Base-by-base conservation (phyloP, 1,140 invertebrate genomes). In the Drosophila littoralis region DNA sequence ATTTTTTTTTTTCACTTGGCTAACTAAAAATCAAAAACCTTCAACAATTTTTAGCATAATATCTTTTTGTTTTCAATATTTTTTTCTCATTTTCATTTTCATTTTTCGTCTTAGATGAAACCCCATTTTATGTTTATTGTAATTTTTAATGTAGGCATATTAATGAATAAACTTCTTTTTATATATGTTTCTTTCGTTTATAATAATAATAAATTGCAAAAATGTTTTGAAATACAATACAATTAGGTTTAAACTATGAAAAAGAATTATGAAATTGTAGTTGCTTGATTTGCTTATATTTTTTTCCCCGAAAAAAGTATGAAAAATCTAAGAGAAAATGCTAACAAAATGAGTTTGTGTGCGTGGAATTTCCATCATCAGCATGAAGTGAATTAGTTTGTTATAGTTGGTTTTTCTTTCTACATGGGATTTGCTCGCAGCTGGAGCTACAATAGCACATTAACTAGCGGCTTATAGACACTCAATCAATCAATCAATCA, bases 101-200 rank as follows among this genome's bases (percentile, higher is more conserved):
- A 36, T 52, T 61, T 79, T 75, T 86, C 67, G 71, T 88, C 88
- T 90, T 83, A 76, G 80, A 83, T 90, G 88, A 90, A 90, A 90
- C 88, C 88, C 88, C 88, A 81, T 90, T 90, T 83, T 71, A 71
- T 90, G 75, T 90, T 86, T 82, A 84, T 86, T 86, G 77, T 89
- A 80, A 89, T 89, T 84, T 77, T 88, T 84, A 88, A 80, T 84
- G 60, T 60, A 75, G 52, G 58, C 60, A 65, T 71, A 72, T 76
- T 76, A 72, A 77, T 77, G 59, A 72, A 76, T 73, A 73, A 74
- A 74, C 12, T 68, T 46, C 10, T 68, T 59, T 52, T 59, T 36
- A 17, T 40, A 2, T 48, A 35, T 48, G 7, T 51, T 71, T 40
- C 22, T 72, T 58, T 42, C 22, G 33, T 10, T 48, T 52, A 13